Base-by-base conservation (phyloP, 2,888 invertebrate genomes). In the Schizaphis graminum region DNA sequence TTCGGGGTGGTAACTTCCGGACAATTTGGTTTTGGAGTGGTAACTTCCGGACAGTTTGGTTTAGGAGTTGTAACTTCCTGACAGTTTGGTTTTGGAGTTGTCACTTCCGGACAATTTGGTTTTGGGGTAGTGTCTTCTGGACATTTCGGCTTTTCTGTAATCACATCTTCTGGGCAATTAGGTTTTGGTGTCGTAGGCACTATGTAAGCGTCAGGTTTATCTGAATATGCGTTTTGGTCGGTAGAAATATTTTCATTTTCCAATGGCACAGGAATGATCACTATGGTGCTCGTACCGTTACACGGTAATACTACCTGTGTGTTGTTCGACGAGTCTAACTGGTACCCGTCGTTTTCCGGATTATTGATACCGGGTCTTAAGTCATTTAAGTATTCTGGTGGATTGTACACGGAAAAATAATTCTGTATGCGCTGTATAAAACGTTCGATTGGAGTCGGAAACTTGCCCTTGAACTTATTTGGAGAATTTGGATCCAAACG, bases 391-490 rank as follows among this genome's bases (percentile, higher is more conserved):
- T 94, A 94, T 41, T 95, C 95, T 7, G 95, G 94, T 16, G 95
- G 95, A 94, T 95, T 95, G 95, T 97, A 97, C n/a, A 97, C 97
- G 0, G 97, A 97, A 96, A 97, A 97, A 95, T 97, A 96, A 0
- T 97, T 96, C 96, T 98, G 98, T 92, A 98, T 96, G 89, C 97
- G 96, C 95, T 97, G 97, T 13, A 97, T 96, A 85, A 98, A 95
- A 95, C 97, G 97, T 95, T 98, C 97, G 95, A 98, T 95, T 91
- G 97, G 96, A 1, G 97, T 97, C 13, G 97, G 97, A 95, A 98
- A 97, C 41, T 91, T 94, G 47, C 95, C 95, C 24, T 94, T 94
- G 77, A 94, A 94, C 47, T 67, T 94, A 44, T 86, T 87, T 13
- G 94, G 86, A 7, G 47, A 35, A 47, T 41, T 90, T 8, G 90